phyloP scores from a whole-genome alignment of 2,113 vertebrate species.

The Corvus cornix region DNA sequence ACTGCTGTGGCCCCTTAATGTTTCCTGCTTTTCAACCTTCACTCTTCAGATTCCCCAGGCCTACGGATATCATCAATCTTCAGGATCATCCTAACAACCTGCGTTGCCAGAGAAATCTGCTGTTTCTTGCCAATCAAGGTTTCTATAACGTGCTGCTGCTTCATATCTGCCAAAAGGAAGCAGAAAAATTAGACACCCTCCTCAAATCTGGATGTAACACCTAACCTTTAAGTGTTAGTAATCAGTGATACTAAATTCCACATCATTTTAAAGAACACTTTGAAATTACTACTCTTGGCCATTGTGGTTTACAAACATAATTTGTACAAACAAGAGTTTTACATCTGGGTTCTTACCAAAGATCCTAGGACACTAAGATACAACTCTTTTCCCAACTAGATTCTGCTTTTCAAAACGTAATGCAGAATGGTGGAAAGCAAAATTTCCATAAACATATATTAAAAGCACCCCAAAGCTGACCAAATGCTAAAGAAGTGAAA shows the following conservation, averaged over 20 bases:
- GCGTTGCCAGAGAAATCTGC: slow-evolving; percentile 92
- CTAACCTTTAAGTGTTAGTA: not conserved
- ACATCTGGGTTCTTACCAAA: not conserved
- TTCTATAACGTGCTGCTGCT: slow-evolving; percentile 95
- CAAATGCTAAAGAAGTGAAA: not conserved
- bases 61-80: slow-evolving; percentile 97
- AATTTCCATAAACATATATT: not conserved
- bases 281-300: not conserved
- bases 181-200: not conserved
- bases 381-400: not conserved
- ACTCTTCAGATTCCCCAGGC: slow-evolving; percentile 92
- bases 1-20: not conserved
- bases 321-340: not conserved
- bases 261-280: rapidly evolving
- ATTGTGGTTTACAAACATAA: not conserved
- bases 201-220: not conserved
- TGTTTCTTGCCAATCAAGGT: slow-evolving; percentile 97
- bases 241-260: not conserved
- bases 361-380: not conserved
- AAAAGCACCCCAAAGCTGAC: not conserved
- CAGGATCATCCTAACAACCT: slow-evolving; percentile 97
- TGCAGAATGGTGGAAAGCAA: not conserved
- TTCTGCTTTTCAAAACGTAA: not conserved
- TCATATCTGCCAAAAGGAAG: slow-evolving; percentile 86
- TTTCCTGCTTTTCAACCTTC: not conserved